Base-by-base conservation (phyloP, 2,797 vertebrate genomes). In the Dermochelys coriacea region DNA sequence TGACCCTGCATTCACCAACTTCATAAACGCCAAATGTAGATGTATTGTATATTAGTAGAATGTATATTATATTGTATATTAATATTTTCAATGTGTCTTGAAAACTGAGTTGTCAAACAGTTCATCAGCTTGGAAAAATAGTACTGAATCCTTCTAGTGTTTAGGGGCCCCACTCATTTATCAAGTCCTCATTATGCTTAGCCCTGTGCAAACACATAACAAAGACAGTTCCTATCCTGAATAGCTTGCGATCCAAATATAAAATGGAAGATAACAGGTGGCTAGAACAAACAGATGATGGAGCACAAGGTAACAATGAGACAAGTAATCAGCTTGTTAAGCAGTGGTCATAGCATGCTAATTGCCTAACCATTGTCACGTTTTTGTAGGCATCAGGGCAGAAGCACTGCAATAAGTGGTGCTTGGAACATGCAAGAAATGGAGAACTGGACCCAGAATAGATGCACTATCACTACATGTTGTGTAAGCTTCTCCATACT, bases 1-100 rank as follows among this genome's bases (percentile, higher is more conserved):
- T 96, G 90, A 90, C 85, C 90, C 47, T 55, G 6, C 89, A 23
- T 57, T 94, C 90, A 90, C 8, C 8, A 64, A 89, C 71, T 95
- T 8, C 82, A 64, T 74, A 87, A 96, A 94, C 0, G 0, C 3
- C 12, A 74, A 87, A 82, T 64, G 34, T 84, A 95, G 95, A 86
- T n/a, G 49, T 71, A 77, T 31, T 80, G 75, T 2, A 47, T 88
- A 90, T 93, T 89, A 88, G 34, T 55, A 55, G 8, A 54, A 54
- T 54, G 52, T 54, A 23, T 55, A 16, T 50, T 50, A 50, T 59
- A 75, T 29, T 80, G 75, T 2, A 49, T 88, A 91, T 92, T 88
- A 86, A 29, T 86, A 55, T 94, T 91, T 88, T 94, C 96, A 94
- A 51, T 96, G 97, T 96, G 77, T 96, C 95, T 94, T 64, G 82